Evolutionary conservation across 1,140 invertebrate species (phyloP).

Genomic region (Zophobas morio): DNA sequence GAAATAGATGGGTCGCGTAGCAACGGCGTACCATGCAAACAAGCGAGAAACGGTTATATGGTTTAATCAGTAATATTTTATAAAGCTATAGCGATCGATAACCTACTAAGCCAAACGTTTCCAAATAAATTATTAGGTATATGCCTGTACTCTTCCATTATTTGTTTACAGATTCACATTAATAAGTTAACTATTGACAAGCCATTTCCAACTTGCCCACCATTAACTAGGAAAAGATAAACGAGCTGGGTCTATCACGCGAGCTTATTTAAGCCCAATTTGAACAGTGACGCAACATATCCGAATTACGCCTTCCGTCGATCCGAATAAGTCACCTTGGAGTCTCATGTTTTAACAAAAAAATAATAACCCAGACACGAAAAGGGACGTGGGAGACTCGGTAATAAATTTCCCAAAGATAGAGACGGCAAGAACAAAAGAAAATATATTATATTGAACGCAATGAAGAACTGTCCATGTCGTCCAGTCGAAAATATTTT

Average conservation of each 20-base stretch:
- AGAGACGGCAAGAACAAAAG: too few species aligned
- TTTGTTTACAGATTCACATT: conserved; percentile 33
- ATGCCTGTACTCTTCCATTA: conserved; percentile 9
- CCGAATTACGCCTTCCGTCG: too few species aligned
- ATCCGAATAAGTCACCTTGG: not conserved
- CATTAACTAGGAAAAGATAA: conserved; percentile 26
- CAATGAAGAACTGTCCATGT: too few species aligned
- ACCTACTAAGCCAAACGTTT: conserved; percentile 24
- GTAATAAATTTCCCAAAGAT: too few species aligned
- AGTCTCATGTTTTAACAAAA: not conserved
- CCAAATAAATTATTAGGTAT: conserved; percentile 18
- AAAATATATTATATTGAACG: too few species aligned
- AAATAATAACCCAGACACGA: too few species aligned
- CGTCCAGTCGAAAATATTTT: too few species aligned
- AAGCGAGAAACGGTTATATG: conserved; percentile 11
- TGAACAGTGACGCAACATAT: not conserved
- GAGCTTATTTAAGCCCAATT: conserved; percentile 5
- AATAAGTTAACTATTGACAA: conserved; percentile 23
- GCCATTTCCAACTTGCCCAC: conserved; percentile 2
- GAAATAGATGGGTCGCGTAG: conserved; percentile 25
- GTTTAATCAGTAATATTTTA: conserved; percentile 36
- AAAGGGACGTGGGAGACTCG: too few species aligned
- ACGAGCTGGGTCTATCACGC: not conserved
- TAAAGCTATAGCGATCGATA: conserved; percentile 40
- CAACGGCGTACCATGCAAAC: conserved; percentile 25